Evolutionary conservation across 2,888 invertebrate genomes (phyloP).

Genomic region (Diaprepes abbreviatus): DNA sequence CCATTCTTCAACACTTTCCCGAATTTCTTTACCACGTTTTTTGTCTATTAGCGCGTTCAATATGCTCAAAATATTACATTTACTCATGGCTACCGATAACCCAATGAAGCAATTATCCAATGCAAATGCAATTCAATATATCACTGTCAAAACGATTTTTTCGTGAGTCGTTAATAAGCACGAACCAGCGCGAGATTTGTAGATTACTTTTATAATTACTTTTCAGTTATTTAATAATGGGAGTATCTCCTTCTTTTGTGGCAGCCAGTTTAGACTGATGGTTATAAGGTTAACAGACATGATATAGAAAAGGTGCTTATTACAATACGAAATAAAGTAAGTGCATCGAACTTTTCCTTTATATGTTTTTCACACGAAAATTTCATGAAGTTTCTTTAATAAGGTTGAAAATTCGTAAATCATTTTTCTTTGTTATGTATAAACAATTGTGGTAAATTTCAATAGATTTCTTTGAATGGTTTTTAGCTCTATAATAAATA

Average conservation of each 20-base stretch:
- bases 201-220: slow-evolving; percentile 12
- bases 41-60: slow-evolving; percentile 29
- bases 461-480: background rate
- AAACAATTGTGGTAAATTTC: slow-evolving; percentile 6
- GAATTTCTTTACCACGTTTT: slow-evolving; percentile 5
- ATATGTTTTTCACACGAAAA: slow-evolving; percentile 31
- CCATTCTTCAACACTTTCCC: slow-evolving; percentile 33
- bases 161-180: slow-evolving; percentile 7
- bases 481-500: background rate
- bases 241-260: background rate
- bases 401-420: slow-evolving; percentile 12
- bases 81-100: slow-evolving; percentile 17
- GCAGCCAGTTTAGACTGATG: background rate
- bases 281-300: background rate
- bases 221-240: background rate
- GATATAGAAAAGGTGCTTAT: slow-evolving; percentile 15
- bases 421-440: slow-evolving; percentile 19
- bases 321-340: slow-evolving; percentile 4
- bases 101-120: background rate
- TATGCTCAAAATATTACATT: slow-evolving; percentile 27
- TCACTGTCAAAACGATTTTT: slow-evolving; percentile 10
- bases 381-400: slow-evolving; percentile 12
- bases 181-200: background rate
- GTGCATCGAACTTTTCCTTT: slow-evolving; percentile 28
- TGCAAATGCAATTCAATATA: background rate